These are phyloP conservation scores for Chitala chitala DNA, from an alignment of 2,113 vertebrate genomes.

Conservation along the genomic window DNA sequence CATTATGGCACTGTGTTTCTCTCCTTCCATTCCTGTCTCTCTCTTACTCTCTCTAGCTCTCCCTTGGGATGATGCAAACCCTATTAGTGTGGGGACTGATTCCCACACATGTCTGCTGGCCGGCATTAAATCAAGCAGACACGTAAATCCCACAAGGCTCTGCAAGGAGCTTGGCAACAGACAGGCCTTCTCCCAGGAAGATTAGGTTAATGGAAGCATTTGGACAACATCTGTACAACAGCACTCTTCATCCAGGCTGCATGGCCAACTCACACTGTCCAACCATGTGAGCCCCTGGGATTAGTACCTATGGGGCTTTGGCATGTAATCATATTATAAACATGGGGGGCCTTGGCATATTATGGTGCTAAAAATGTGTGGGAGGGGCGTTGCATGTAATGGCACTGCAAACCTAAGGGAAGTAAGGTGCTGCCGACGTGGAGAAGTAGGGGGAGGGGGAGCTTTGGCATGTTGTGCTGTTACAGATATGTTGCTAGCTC, in stretches of 20 bases:
- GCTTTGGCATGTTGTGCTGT: neutral
- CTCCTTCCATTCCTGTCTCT: neutral
- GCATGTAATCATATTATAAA: neutral
- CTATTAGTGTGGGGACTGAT: neutral
- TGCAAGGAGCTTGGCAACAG: neutral
- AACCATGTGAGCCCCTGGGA: neutral
- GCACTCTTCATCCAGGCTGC: neutral
- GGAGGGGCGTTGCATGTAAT: too few species aligned
- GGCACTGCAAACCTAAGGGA: too few species aligned
- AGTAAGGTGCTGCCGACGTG: too few species aligned
- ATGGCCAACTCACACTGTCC: neutral
- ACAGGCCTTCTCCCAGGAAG: conserved; percentile 6
- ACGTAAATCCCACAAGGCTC: neutral
- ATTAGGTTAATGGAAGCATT: conserved; percentile 20
- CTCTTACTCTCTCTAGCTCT: neutral
- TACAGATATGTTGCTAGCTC: too few species aligned
- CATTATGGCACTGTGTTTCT: neutral
- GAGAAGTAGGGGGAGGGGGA: too few species aligned
- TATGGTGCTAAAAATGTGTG: too few species aligned
- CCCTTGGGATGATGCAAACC: neutral
- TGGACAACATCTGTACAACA: conserved; percentile 19
- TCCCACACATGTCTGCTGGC: neutral
- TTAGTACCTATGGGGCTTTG: neutral
- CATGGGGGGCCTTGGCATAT: neutral
- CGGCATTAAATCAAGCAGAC: conserved; percentile 1